Base-by-base conservation (phyloP, 2,888 invertebrate genomes). In the Syrphus vitripennis region DNA sequence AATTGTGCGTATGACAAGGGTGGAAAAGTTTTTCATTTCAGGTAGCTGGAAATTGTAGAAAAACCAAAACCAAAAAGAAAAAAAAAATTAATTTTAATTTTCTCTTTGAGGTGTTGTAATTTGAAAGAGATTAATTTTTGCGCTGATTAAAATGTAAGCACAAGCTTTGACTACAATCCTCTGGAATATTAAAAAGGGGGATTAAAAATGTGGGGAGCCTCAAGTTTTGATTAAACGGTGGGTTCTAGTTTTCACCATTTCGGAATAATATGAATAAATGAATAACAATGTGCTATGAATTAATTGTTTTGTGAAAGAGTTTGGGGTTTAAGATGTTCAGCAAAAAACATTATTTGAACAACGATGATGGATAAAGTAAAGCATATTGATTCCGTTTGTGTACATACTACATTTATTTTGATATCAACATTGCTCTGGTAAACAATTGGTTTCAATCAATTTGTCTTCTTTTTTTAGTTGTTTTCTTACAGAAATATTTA, bases 1-100 rank as follows among this genome's bases (percentile, higher is more conserved):
- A 61, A 81, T 87, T 21, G 42, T 63, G 31, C 42, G 69, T 50
- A 50, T 42, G 40, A 29, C 6, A 50, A 37, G 57, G 42, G 10
- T 21, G n/a, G 24, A 14, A 67, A 48, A 50, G 19, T 59, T 55
- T 42, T 26, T 16, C 5, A 12, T 14, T 7, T 10, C 14, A 69
- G 21, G 34, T 37, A 40, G 61, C 7, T 63, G 57, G 10, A 10
- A 40, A 14, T 14, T 40, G 14, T 40, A n/a, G n/a, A n/a, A n/a
- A n/a, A n/a, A n/a, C n/a, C n/a, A n/a, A n/a, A n/a, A n/a, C n/a
- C 19, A 24, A 10, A 40, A 42, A n/a, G 21, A n/a, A n/a, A n/a
- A n/a, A 14, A 24, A 10, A 40, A 42, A n/a, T 14, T 5, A 4
- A 14, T 12, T 40, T 63, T 29, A 14, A 42, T 26, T 45, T 48